Percentiles rank a stretch among this genome's conserved stretches.
These are phyloP conservation scores for Hippocampus abdominalis DNA, from an alignment of 2,113 vertebrate genomes.

Conservation along the genomic window DNA sequence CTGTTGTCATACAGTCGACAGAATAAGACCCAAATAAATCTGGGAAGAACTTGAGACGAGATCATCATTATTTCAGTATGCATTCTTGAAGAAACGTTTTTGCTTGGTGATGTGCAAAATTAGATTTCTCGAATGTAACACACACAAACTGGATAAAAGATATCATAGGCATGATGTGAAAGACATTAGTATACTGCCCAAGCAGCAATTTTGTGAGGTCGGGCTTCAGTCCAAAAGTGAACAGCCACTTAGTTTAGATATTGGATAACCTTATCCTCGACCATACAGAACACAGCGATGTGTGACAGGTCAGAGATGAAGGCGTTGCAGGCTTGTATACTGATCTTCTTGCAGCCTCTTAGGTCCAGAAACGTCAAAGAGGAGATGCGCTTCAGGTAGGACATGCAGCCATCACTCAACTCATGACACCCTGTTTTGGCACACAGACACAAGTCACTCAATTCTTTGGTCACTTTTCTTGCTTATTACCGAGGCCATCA, in stretches of 20 bases:
- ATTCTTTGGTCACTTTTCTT: background rate
- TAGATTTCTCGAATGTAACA: no score
- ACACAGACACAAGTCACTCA: background rate
- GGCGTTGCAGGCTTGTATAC: slow-evolving; percentile 86
- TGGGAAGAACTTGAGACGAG: no score
- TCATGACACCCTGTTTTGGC: slow-evolving; percentile 83
- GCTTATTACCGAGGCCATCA: background rate
- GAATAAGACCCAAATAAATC: no score
- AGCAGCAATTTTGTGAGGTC: background rate
- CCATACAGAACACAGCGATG: slow-evolving; percentile 89
- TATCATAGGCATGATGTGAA: no score
- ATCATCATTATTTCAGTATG: background rate
- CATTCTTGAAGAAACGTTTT: no score
- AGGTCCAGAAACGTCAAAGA: slow-evolving; percentile 88
- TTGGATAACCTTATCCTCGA: slow-evolving; percentile 96
- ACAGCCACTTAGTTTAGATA: slow-evolving; percentile 71
- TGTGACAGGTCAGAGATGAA: slow-evolving; percentile 96
- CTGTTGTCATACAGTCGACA: no score
- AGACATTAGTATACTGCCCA: background rate
- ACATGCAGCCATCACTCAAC: slow-evolving; percentile 88
- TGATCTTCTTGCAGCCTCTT: slow-evolving; percentile 86
- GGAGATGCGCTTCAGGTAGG: slow-evolving; percentile 86
- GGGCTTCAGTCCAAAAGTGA: no score
- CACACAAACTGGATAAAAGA: no score
- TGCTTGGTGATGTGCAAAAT: no score